phyloP scores from a whole-genome alignment of 2,797 vertebrate species.

The Anabacerthia variegaticeps region DNA sequence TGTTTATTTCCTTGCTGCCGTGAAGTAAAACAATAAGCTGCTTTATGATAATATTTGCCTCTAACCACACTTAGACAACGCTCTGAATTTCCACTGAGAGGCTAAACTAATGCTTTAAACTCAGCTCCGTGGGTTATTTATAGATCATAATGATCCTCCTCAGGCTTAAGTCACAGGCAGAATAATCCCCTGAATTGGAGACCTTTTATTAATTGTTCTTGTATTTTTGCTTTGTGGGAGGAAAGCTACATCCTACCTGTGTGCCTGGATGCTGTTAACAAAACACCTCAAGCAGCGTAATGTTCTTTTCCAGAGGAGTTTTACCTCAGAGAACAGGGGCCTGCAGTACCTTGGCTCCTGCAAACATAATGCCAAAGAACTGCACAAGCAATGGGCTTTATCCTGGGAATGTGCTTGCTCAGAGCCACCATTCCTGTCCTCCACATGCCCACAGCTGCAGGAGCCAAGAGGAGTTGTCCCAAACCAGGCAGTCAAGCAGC shows the following conservation, averaged over 20 bases:
- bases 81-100: conserved; percentile 1
- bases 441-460: background rate
- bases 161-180: conserved; percentile 41
- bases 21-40: conserved; percentile 54
- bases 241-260: background rate
- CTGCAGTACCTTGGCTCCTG: background rate
- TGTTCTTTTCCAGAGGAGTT: conserved; percentile 31
- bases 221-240: background rate
- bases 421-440: background rate
- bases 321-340: background rate
- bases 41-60: conserved; percentile 32
- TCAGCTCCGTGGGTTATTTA: conserved; percentile 26
- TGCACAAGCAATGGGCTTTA: background rate
- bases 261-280: background rate
- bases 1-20: background rate
- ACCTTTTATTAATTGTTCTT: conserved; percentile 47
- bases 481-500: background rate
- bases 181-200: conserved; percentile 35
- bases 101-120: conserved; percentile 21
- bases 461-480: background rate
- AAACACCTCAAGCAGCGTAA: conserved; percentile 10
- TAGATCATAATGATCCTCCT: conserved; percentile 56
- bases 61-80: conserved; percentile 16
- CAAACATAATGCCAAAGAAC: background rate
- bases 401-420: background rate